Base-by-base conservation (phyloP, 2,888 invertebrate genomes). In the Tiliacea aurago region DNA sequence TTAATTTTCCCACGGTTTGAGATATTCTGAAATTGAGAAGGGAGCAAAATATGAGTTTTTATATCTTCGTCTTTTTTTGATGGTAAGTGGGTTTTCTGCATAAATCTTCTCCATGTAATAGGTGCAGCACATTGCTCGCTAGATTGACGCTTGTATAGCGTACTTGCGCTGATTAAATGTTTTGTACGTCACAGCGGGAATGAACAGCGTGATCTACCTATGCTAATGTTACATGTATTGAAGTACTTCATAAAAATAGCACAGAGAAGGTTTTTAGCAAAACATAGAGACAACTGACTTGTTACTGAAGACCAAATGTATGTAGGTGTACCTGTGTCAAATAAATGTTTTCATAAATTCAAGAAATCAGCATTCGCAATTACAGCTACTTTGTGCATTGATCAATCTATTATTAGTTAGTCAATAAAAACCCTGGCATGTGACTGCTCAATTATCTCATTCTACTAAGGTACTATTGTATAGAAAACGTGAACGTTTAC, bases 61-160 rank as follows among this genome's bases (percentile, higher is more conserved):
- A 28, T 10, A 43, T 23, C 9, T 51, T 37, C 4, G 10, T 53
- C 6, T 53, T n/a, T 41, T 43, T 41, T 2, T 9, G n/a, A 6
- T 13, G n/a, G 0, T 1, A 18, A 67, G 55, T 81, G 45, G 68
- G 10, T 20, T 63, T 84, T 66, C 84, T 81, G 76, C 6, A 41
- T 6, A 23, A 45, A 23, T 28, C n/a, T 55, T 45, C 41, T 13
- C 15, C 18, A 15, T 41, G 13, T 18, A 51, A 51, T 66, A 76
- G 79, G 72, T 69, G 81, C 70, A 81, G 70, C 73, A 58, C 71
- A 78, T 70, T 77, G 69, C 58, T 76, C 18, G 70, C 51, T 64
- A 55, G 72, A 74, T 74, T 74, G 69, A 70, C 83, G 69, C 37
- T 66, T 80, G 86, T 84, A 86, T 84, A 63, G 76, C 62, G 47